Evolutionary conservation across 2,113 vertebrate species (phyloP).

Genomic region (Plecotus auritus): DNA sequence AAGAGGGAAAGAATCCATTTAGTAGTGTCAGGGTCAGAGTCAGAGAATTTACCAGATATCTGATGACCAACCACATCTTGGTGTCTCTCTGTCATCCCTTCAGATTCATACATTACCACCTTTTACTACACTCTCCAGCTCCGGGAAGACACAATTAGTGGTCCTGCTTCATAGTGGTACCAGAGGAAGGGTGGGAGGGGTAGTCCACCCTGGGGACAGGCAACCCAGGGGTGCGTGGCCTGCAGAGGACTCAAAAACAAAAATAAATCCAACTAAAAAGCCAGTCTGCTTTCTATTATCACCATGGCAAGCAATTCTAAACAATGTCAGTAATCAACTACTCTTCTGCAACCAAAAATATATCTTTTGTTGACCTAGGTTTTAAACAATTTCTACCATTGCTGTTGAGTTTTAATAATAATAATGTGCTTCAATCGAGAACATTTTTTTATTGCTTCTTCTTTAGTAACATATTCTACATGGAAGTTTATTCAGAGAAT

Average conservation of each 20-base stretch:
- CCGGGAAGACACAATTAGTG: neutral
- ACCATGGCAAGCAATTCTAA: slow-evolving; percentile 2
- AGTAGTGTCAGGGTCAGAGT: neutral
- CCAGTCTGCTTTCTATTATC: neutral
- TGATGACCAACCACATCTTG: neutral
- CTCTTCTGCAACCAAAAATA: neutral
- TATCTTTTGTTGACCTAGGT: neutral
- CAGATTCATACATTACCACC: neutral
- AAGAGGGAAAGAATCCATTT: neutral
- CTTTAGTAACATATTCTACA: neutral
- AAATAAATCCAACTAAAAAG: slow-evolving; percentile 12
- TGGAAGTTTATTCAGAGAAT: neutral
- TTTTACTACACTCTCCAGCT: neutral
- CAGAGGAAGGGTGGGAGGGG: neutral
- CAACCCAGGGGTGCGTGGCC: neutral
- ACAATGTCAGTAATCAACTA: neutral
- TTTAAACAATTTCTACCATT: neutral
- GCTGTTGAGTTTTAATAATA: neutral
- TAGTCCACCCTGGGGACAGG: neutral
- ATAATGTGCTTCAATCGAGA: neutral
- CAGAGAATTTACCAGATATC: slow-evolving; percentile 34
- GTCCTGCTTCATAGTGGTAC: neutral
- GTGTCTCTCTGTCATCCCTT: neutral
- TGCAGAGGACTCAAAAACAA: neutral
- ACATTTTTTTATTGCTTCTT: neutral